These are phyloP conservation scores for Fulica atra DNA, from an alignment of 2,113 vertebrate species.

Conservation along the genomic window DNA sequence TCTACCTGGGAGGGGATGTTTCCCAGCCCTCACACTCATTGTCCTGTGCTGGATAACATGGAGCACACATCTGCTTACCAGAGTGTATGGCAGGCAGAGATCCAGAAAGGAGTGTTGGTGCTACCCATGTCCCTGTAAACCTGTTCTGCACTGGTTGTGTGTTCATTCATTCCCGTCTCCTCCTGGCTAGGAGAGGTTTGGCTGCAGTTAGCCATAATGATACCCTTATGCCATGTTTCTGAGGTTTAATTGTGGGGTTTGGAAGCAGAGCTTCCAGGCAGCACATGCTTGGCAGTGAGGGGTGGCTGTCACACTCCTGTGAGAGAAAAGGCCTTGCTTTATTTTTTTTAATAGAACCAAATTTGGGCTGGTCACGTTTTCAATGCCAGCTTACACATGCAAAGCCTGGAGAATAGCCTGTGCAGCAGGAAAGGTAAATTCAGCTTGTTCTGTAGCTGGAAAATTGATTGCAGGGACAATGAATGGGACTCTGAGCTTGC, in stretches of 20 bases:
- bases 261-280: neutral
- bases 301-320: neutral
- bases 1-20: neutral
- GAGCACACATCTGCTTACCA: rapidly evolving
- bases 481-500: neutral
- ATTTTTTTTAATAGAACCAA: neutral
- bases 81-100: neutral
- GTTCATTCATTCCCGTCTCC: neutral
- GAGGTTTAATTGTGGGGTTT: neutral
- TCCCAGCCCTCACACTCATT: neutral
- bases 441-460: neutral
- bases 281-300: neutral
- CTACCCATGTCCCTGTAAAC: neutral
- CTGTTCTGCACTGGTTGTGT: rapidly evolving
- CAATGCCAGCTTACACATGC: neutral
- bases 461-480: neutral
- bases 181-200: neutral
- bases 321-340: neutral
- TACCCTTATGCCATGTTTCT: rapidly evolving
- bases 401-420: neutral
- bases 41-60: neutral
- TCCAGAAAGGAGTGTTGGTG: neutral
- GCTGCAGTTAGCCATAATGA: neutral
- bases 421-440: neutral
- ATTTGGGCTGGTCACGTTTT: neutral